A percentile compares a stretch with the other conserved stretches of the same genome.
Conservation (phyloP, 2,797 vertebrate genomes). For the Sebastes wilsoni region DNA sequence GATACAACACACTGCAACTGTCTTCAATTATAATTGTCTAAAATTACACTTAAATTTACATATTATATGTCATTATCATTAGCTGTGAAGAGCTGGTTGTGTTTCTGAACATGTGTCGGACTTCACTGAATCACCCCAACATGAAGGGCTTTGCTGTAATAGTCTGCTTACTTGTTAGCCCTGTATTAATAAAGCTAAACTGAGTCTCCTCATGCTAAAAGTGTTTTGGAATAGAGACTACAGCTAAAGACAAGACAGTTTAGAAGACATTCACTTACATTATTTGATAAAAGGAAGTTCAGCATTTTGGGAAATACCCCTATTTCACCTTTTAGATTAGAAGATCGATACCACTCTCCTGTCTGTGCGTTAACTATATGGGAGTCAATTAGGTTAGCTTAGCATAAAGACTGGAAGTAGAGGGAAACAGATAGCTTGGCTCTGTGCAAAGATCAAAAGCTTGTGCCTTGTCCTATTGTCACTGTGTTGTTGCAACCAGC, state of each 20-base stretch:
- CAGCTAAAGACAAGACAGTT: not conserved
- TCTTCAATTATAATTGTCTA: not conserved
- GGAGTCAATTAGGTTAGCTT: not conserved
- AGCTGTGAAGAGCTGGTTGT: not conserved
- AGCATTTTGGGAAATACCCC: not conserved
- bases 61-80: not conserved
- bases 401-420: not conserved
- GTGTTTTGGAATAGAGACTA: not conserved
- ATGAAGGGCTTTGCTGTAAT: not conserved
- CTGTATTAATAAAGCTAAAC: not conserved
- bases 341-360: not conserved
- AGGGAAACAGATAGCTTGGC: not conserved
- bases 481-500: not conserved
- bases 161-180: not conserved
- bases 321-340: not conserved
- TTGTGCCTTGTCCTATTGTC: not conserved
- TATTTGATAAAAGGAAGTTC: not conserved
- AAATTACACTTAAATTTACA: not conserved
- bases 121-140: not conserved
- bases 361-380: not conserved
- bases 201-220: not conserved
- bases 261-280: not conserved
- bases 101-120: not conserved
- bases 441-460: not conserved
- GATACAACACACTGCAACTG: not conserved